Conservation (phyloP, 2,113 vertebrate species). For the Mesoclemmys tuberculata region DNA sequence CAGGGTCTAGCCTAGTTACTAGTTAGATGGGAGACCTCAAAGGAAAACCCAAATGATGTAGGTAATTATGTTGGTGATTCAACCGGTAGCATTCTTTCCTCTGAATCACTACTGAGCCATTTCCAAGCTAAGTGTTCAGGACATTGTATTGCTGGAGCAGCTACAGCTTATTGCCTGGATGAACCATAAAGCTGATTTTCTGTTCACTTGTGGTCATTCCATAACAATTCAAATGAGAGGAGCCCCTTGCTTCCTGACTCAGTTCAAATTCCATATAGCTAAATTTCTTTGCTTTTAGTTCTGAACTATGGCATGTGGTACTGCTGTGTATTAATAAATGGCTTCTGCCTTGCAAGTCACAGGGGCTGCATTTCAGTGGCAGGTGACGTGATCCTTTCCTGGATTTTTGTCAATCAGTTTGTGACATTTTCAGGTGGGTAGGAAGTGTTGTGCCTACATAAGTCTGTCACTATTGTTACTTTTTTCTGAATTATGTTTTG, state of each 20-base stretch:
- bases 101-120: not conserved
- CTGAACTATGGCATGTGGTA: not conserved
- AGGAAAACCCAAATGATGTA: conserved; percentile 5
- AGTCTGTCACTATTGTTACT: not conserved
- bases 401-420: not conserved
- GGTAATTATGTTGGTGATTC: not conserved
- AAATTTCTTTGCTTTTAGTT: not conserved
- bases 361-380: not conserved
- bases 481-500: not conserved
- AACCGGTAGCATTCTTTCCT: not conserved
- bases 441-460: not conserved
- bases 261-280: not conserved
- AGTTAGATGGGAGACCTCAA: not conserved
- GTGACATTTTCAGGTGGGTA: not conserved
- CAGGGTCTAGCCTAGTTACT: not conserved
- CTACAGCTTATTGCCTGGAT: not conserved
- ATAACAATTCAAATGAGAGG: not conserved
- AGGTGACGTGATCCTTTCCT: not conserved
- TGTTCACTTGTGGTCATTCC: not conserved
- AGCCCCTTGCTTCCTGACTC: not conserved
- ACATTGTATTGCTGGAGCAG: not conserved
- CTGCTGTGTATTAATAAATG: not conserved
- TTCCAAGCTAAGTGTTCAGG: not conserved
- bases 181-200: not conserved
- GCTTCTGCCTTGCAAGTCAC: not conserved